phyloP scores from a whole-genome alignment of 2,797 vertebrate species.

The Ibycter americanus region DNA sequence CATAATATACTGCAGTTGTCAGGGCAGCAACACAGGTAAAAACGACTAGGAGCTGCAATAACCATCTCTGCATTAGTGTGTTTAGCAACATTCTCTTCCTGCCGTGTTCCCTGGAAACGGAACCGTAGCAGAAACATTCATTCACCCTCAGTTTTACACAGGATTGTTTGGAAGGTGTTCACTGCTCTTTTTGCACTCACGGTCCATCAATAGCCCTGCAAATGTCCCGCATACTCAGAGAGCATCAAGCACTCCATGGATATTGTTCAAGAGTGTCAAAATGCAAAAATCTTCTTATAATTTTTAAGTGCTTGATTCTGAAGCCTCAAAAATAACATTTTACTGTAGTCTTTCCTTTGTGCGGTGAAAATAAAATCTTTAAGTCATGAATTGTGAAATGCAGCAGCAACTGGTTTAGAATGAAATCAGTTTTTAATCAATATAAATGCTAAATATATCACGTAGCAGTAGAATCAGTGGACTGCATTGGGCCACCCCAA shows the following conservation, averaged over 20 bases:
- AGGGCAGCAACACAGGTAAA: not conserved
- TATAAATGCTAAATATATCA: not conserved
- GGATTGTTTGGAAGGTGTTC: not conserved
- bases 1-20: not conserved
- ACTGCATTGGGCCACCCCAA: not conserved
- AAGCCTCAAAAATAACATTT: not conserved
- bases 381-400: not conserved
- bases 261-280: not conserved
- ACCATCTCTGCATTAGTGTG: not conserved
- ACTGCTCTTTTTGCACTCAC: not conserved
- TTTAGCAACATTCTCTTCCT: not conserved
- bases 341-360: not conserved
- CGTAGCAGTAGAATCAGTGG: not conserved
- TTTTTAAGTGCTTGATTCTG: not conserved
- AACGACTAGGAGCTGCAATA: not conserved
- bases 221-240: not conserved
- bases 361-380: not conserved
- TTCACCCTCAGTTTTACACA: not conserved
- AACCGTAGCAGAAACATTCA: not conserved
- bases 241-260: not conserved
- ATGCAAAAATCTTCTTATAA: rapidly evolving
- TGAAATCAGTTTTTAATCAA: not conserved
- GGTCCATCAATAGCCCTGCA: rapidly evolving
- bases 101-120: not conserved
- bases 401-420: not conserved